These are phyloP conservation scores for Python bivittatus DNA, from an alignment of 2,113 vertebrate species.

Conservation along the genomic window DNA sequence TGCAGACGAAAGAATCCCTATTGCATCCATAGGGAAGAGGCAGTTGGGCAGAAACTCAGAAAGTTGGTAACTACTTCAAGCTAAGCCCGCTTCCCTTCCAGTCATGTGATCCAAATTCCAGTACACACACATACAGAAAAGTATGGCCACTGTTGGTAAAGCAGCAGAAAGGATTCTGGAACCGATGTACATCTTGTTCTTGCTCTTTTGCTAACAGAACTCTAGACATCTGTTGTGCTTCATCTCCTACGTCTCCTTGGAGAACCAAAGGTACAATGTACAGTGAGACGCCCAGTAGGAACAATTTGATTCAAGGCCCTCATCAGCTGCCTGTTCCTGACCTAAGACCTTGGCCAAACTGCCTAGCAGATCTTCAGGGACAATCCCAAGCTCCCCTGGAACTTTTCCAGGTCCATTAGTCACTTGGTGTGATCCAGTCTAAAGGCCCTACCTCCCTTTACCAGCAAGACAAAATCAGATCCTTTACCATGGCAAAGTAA, in stretches of 20 bases:
- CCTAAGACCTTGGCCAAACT: not conserved
- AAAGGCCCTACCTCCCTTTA: not conserved
- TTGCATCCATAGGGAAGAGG: not conserved
- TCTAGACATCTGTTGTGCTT: not conserved
- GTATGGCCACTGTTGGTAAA: not conserved
- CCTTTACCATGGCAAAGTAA: not conserved
- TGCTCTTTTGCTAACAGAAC: not conserved
- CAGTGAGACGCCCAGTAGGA: not conserved
- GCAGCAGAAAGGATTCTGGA: not conserved
- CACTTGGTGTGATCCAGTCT: not conserved
- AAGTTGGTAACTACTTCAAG: not conserved
- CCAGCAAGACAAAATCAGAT: not conserved
- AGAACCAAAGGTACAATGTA: not conserved
- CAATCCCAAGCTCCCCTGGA: not conserved
- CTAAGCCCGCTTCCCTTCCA: not conserved
- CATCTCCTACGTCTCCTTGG: not conserved
- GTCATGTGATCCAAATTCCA: not conserved
- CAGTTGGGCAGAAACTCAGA: not conserved
- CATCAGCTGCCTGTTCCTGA: not conserved
- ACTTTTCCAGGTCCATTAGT: not conserved
- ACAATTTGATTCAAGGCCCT: not conserved
- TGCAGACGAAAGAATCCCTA: not conserved
- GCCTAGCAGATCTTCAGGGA: not conserved
- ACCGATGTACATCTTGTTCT: not conserved
- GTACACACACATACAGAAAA: not conserved